Evolutionary conservation across 2,113 vertebrate genomes (phyloP).

Genomic region (Oplegnathus fasciatus): DNA sequence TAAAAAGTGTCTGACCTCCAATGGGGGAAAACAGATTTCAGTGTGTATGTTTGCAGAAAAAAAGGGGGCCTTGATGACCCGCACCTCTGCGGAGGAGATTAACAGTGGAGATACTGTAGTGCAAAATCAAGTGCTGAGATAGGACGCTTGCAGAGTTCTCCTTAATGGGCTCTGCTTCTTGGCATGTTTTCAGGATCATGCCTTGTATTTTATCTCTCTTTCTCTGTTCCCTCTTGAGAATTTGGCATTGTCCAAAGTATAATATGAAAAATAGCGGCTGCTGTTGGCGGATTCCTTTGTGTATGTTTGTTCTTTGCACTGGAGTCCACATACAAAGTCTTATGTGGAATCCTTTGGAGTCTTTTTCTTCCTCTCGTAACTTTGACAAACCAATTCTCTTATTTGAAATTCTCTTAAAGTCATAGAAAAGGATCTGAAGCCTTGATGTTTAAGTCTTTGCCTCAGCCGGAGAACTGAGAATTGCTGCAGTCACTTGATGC

Average conservation of each 20-base stretch:
- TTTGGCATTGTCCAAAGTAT: slow-evolving; percentile 64
- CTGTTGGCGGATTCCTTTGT: slow-evolving; percentile 55
- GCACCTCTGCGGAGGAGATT: slow-evolving; percentile 22
- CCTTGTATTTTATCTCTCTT: slow-evolving; percentile 35
- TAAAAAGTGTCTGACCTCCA: slow-evolving; percentile 59
- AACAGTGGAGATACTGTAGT: slow-evolving; percentile 25
- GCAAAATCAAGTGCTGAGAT: slow-evolving; percentile 47
- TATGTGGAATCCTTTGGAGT: slow-evolving; percentile 54
- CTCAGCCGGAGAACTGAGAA: slow-evolving; percentile 52
- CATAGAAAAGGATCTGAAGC: slow-evolving; percentile 49
- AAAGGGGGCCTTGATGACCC: slow-evolving; percentile 27
- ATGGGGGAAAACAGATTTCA: slow-evolving; percentile 39
- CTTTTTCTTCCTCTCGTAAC: slow-evolving; percentile 46
- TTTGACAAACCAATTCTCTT: slow-evolving; percentile 71
- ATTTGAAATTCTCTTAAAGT: slow-evolving; percentile 74
- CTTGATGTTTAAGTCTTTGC: slow-evolving; percentile 75
- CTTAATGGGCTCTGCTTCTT: slow-evolving; percentile 58
- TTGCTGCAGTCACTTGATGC: slow-evolving; percentile 57
- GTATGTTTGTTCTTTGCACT: slow-evolving; percentile 60
- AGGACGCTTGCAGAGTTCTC: slow-evolving; percentile 23
- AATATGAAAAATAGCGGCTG: slow-evolving; percentile 65
- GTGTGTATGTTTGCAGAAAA: slow-evolving; percentile 15
- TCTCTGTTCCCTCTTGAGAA: slow-evolving; percentile 51
- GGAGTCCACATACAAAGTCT: slow-evolving; percentile 48
- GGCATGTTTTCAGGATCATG: slow-evolving; percentile 54